Evolutionary conservation across 2,113 vertebrate genomes (phyloP).

Genomic region (Salvelinus alpinus): DNA sequence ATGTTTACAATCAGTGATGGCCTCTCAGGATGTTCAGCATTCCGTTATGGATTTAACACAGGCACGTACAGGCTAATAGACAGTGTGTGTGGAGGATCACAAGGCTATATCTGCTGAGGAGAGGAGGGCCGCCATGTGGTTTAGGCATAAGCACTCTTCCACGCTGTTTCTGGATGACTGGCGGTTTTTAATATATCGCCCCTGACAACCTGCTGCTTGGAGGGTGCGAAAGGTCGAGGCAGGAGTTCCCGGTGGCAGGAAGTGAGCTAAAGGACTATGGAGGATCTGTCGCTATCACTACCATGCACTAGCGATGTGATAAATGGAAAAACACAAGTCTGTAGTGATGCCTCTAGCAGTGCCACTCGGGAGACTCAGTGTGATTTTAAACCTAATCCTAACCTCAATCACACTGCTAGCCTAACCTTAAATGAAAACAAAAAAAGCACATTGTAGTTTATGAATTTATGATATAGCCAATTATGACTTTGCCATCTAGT

Average conservation of each 20-base stretch:
- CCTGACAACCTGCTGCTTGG: not conserved
- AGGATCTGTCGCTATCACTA: not conserved
- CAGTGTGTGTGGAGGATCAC: not conserved
- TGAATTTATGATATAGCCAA: no score
- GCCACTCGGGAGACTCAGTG: no score
- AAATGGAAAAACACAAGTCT: no score
- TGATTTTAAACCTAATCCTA: no score
- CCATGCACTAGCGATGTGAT: no score
- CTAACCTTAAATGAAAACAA: no score
- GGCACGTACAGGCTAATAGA: not conserved
- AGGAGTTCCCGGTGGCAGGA: constrained; percentile 16
- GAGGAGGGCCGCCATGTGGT: not conserved
- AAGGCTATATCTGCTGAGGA: not conserved
- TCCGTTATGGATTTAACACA: not conserved
- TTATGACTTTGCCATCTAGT: no score
- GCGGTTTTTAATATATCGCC: constrained; percentile 5
- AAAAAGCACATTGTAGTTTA: no score
- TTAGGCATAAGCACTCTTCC: not conserved
- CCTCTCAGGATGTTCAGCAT: not conserved
- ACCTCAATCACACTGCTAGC: no score
- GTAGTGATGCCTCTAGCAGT: no score
- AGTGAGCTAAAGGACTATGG: not conserved
- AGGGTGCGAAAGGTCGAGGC: constrained; percentile 13
- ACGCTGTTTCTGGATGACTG: not conserved
- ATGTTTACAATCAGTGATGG: not conserved